phyloP scores from a whole-genome alignment of 2,888 invertebrate species.

The Drosophila robusta region DNA sequence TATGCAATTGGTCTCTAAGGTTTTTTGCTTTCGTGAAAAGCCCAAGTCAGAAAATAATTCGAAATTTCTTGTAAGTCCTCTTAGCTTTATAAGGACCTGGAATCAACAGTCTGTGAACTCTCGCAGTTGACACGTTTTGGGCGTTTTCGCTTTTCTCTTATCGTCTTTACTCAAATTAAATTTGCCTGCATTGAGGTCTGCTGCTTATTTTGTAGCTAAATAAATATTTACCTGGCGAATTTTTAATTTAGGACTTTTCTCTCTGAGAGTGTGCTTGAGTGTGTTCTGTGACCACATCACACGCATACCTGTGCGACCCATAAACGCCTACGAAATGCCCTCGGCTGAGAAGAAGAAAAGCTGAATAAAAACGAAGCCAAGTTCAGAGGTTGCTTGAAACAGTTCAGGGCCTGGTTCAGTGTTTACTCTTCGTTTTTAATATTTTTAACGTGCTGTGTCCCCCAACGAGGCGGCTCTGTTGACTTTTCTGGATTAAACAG shows the following conservation, averaged over 20 bases:
- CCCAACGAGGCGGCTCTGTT: conserved; percentile 26
- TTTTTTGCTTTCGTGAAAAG: neutral
- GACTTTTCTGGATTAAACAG: conserved; percentile 25
- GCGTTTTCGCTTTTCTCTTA: conserved; percentile 2
- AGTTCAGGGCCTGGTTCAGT: conserved; percentile 25
- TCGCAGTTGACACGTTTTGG: conserved; percentile 1
- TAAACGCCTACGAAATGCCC: neutral
- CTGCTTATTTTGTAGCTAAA: conserved; percentile 24
- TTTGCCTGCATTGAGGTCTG: neutral
- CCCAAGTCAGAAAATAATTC: neutral
- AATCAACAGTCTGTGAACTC: neutral
- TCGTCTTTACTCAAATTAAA: conserved; percentile 22
- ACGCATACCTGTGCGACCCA: conserved; percentile 1
- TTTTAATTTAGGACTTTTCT: conserved; percentile 46
- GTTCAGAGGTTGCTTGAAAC: neutral
- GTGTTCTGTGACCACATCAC: conserved; percentile 24
- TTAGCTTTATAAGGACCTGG: neutral
- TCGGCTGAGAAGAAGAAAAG: neutral
- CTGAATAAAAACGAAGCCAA: conserved; percentile 6
- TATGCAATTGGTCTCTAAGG: neutral
- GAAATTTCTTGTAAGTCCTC: too few relatives aligned
- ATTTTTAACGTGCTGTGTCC: conserved; percentile 49
- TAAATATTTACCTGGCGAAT: conserved; percentile 46
- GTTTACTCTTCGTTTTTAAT: conserved; percentile 54
- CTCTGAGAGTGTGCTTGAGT: conserved; percentile 1